Evolutionary conservation across 2,113 vertebrate species (phyloP).

Genomic region (Menidia beryllina): DNA sequence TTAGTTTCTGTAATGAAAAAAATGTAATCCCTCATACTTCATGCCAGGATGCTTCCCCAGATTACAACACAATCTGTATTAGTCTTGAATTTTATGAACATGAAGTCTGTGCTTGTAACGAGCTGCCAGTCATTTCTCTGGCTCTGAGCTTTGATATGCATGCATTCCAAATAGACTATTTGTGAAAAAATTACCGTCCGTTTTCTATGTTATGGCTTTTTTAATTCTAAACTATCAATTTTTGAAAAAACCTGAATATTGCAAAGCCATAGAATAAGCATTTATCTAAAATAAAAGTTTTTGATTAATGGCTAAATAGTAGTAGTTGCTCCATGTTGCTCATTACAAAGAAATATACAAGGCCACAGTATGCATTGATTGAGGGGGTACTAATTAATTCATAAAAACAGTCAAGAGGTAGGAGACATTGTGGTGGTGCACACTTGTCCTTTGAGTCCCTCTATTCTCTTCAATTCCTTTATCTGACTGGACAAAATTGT

Average conservation of each 20-base stretch:
- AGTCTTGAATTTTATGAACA: slow-evolving; percentile 73
- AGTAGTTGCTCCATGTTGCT: slow-evolving; percentile 9
- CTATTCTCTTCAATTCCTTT: not conserved
- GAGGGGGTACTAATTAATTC: not conserved
- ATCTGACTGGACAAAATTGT: slow-evolving; percentile 11
- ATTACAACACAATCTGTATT: slow-evolving; percentile 75
- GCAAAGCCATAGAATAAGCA: slow-evolving; percentile 38
- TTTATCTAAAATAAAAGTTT: slow-evolving; percentile 26
- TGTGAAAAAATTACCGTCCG: slow-evolving; percentile 44
- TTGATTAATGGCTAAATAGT: slow-evolving; percentile 38
- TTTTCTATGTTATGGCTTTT: slow-evolving; percentile 32
- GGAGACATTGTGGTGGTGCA: slow-evolving; percentile 1
- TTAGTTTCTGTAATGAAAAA: slow-evolving; percentile 75
- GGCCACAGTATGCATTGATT: not conserved
- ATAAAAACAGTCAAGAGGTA: slow-evolving; percentile 2
- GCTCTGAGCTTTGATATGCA: slow-evolving; percentile 53
- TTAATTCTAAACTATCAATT: slow-evolving; percentile 48
- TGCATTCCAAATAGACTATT: slow-evolving; percentile 64
- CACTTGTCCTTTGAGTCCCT: slow-evolving; percentile 4
- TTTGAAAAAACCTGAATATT: slow-evolving; percentile 8
- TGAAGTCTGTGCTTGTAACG: slow-evolving; percentile 59
- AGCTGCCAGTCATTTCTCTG: slow-evolving; percentile 65
- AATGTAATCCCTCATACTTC: slow-evolving; percentile 75
- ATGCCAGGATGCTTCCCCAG: slow-evolving; percentile 74
- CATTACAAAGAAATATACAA: slow-evolving; percentile 18